Evolutionary conservation across 1,140 invertebrate species (phyloP).

Genomic region (Magallana gigas): DNA sequence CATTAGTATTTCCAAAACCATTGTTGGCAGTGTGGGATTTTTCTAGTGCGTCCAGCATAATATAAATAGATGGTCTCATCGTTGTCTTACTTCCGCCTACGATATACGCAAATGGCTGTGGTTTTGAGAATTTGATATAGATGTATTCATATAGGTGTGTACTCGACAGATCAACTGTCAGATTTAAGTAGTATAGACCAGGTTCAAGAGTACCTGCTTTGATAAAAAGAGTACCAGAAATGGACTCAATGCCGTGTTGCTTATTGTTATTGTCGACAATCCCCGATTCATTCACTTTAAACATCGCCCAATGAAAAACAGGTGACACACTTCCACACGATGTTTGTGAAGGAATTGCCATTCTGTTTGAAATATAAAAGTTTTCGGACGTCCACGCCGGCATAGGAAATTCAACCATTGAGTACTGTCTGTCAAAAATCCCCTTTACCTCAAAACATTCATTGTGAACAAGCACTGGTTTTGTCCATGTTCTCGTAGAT

Average conservation of each 20-base stretch:
- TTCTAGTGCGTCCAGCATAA: conserved; percentile 38
- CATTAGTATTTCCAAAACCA: conserved; percentile 46
- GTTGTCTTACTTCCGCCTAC: conserved; percentile 45
- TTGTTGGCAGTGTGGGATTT: conserved; percentile 43
- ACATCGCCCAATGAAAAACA: background rate
- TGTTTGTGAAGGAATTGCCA: conserved; percentile 31
- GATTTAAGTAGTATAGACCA: conserved; percentile 35
- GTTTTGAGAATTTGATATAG: conserved; percentile 37
- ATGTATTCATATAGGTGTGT: conserved; percentile 51
- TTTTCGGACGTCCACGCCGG: conserved; percentile 48
- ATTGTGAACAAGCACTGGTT: conserved; percentile 33
- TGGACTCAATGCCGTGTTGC: background rate
- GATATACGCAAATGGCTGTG: conserved; percentile 47
- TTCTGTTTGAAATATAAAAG: conserved; percentile 47
- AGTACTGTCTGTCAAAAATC: conserved; percentile 55
- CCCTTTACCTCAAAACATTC: conserved; percentile 50
- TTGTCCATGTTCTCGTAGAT: background rate
- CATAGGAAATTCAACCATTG: conserved; percentile 44
- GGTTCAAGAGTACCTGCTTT: conserved; percentile 14
- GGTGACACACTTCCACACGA: conserved; percentile 25
- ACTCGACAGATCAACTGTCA: conserved; percentile 45
- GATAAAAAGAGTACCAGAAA: background rate
- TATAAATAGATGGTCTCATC: background rate
- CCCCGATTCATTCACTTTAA: background rate
- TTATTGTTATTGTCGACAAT: background rate